Percentiles rank a stretch among this genome's conserved stretches.
Conservation (phyloP, 2,888 invertebrate species). For the Pollenia angustigena region DNA sequence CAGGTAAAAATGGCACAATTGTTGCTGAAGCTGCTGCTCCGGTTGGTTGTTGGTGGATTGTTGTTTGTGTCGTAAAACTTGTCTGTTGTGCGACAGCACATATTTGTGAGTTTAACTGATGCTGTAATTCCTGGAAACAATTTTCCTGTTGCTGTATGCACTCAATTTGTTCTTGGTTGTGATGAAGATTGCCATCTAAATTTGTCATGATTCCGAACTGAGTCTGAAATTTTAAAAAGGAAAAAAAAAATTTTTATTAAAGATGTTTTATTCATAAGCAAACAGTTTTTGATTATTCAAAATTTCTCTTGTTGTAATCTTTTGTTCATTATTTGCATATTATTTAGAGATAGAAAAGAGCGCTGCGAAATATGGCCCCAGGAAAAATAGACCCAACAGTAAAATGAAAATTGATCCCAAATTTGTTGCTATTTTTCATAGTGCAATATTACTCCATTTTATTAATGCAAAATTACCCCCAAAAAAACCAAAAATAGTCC, state of each 20-base stretch:
- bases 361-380: no score
- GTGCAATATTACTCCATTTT: no score
- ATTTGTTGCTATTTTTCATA: no score
- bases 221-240: constrained; percentile 76
- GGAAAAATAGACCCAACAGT: no score
- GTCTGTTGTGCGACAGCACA: constrained; percentile 68
- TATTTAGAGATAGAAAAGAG: no score
- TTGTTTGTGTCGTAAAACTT: constrained; percentile 54
- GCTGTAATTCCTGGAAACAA: constrained; percentile 81
- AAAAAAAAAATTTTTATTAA: neutral
- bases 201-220: constrained; percentile 80
- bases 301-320: no score
- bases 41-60: constrained; percentile 50
- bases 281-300: no score
- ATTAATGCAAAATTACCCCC: no score
- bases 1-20: constrained; percentile 81
- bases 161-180: constrained; percentile 80
- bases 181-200: constrained; percentile 78
- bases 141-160: constrained; percentile 80
- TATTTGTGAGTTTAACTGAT: constrained; percentile 81
- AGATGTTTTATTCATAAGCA: neutral
- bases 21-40: constrained; percentile 63
- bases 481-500: no score
- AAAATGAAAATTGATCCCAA: no score
- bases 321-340: no score